phyloP scores from a whole-genome alignment of 2,888 invertebrate species.

The Lydus trimaculatus region DNA sequence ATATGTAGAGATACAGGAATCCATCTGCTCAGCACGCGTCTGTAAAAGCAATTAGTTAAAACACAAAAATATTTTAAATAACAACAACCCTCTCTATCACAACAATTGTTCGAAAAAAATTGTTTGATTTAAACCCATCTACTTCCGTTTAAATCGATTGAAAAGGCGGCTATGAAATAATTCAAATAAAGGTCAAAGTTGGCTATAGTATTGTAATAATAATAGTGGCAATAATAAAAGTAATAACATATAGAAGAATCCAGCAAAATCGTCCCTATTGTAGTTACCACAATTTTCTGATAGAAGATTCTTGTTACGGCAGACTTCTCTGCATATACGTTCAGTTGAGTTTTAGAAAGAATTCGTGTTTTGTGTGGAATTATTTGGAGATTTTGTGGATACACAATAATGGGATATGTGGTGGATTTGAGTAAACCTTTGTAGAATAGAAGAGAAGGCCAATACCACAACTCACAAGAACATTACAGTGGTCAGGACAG shows the following conservation, averaged over 20 bases:
- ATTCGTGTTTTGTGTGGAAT: neutral
- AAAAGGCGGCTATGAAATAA: neutral
- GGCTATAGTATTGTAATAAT: neutral
- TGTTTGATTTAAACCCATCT: too few relatives aligned
- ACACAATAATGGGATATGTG: neutral
- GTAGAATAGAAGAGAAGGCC: neutral
- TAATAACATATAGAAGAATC: neutral
- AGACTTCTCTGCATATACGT: too few relatives aligned
- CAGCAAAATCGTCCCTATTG: neutral
- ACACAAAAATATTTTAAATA: neutral
- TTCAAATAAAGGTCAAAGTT: neutral
- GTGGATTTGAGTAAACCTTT: neutral
- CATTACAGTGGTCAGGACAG: constrained; percentile 44
- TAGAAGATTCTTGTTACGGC: neutral
- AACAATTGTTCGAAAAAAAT: neutral
- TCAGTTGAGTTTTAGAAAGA: neutral
- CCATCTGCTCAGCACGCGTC: constrained; percentile 31
- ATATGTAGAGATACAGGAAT: constrained; percentile 10
- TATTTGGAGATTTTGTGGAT: neutral
- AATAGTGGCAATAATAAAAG: neutral
- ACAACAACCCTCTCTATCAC: neutral
- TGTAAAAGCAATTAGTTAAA: constrained; percentile 40
- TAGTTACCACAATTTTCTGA: neutral
- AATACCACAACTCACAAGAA: constrained; percentile 22
- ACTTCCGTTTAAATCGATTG: neutral